phyloP scores from a whole-genome alignment of 1,140 invertebrate species.

The Planococcus citri region DNA sequence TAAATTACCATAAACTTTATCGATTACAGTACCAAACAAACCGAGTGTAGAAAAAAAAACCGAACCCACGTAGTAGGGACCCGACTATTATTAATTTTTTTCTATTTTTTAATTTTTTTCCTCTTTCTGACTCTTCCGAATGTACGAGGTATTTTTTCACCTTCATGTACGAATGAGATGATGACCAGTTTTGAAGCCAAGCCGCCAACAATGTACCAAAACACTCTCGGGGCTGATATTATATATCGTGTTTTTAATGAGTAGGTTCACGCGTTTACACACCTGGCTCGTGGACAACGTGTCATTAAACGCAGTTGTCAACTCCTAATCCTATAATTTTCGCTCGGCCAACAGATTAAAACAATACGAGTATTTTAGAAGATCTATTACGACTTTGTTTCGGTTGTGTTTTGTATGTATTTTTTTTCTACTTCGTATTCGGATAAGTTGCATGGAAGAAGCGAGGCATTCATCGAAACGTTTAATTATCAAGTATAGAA shows the following conservation, averaged over 20 bases:
- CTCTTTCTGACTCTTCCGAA: background rate
- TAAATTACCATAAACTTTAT: background rate
- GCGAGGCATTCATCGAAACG: no score
- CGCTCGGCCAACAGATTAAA: background rate
- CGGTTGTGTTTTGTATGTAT: no score
- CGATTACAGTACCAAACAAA: background rate
- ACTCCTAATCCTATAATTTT: background rate
- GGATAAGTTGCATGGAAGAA: no score
- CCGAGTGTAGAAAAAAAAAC: background rate
- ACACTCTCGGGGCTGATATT: no score
- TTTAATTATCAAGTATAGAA: no score
- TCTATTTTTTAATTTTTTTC: background rate
- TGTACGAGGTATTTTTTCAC: no score
- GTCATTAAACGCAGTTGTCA: background rate
- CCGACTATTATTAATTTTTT: no score
- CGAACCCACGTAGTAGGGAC: background rate
- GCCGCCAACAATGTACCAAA: no score
- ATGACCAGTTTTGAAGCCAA: background rate
- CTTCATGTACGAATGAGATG: background rate
- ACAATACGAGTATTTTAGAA: background rate
- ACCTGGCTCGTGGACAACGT: constrained; percentile 5
- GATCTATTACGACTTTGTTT: no score
- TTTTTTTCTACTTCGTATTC: no score
- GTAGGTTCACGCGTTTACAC: background rate
- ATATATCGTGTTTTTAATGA: background rate